These are phyloP conservation scores for Parelbella ahira DNA, from an alignment of 2,888 invertebrate species.

Conservation along the genomic window DNA sequence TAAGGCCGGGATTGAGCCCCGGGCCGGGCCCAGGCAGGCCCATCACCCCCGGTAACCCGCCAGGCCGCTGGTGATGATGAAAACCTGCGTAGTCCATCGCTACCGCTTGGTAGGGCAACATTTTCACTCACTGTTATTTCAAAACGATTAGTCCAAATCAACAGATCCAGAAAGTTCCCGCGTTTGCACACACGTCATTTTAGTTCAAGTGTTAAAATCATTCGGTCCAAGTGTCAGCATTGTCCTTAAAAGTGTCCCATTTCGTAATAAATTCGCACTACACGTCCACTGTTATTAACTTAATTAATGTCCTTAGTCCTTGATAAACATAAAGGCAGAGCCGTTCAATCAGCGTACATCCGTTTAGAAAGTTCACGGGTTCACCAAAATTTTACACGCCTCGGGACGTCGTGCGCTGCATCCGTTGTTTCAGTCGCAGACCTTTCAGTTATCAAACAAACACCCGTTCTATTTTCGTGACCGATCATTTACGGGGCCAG, in stretches of 20 bases:
- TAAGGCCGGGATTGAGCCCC: conserved; percentile 72
- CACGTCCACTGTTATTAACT: conserved; percentile 25
- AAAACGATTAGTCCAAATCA: conserved; percentile 32
- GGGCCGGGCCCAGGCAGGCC: conserved; percentile 79
- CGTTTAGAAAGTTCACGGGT: conserved; percentile 39
- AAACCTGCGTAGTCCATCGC: conserved; percentile 90
- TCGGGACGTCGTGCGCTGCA: conserved; percentile 28
- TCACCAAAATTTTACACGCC: too few relatives aligned
- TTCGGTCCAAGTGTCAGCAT: conserved; percentile 25
- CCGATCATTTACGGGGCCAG: conserved; percentile 69
- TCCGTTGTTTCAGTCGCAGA: conserved; percentile 41
- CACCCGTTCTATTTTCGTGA: conserved; percentile 61
- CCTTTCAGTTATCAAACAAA: conserved; percentile 70
- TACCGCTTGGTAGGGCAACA: conserved; percentile 94
- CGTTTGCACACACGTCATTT: conserved; percentile 46
- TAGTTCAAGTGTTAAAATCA: conserved; percentile 35
- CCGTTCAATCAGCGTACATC: too few relatives aligned
- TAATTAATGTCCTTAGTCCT: conserved; percentile 10
- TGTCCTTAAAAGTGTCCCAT: conserved; percentile 41
- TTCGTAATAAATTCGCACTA: conserved; percentile 28
- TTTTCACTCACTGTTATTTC: conserved; percentile 62
- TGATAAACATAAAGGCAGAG: too few relatives aligned
- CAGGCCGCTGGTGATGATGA: conserved; percentile 75
- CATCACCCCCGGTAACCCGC: conserved; percentile 77
- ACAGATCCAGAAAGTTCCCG: conserved; percentile 44